Evolutionary conservation across 30 jellyfish, hydroid and myxozoan genomes (phyloP), one percentile per base, ranked within the genome.

Genomic region (Rhopilema esculentum): DNA sequence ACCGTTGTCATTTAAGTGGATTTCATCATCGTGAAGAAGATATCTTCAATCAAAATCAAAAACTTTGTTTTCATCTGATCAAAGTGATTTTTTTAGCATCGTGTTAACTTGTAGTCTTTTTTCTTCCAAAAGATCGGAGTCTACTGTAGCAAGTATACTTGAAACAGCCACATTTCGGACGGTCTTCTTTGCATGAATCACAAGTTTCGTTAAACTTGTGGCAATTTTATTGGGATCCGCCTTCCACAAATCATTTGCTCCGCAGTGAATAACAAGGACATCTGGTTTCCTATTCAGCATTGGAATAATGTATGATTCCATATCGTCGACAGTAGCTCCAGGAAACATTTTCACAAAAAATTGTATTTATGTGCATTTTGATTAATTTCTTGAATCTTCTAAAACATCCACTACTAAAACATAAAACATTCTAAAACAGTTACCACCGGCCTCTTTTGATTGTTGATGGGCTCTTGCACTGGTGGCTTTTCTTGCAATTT

Each of bases 201-300:
- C n/a, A n/a, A n/a, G n/a, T n/a, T n/a, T n/a, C n/a, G n/a, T n/a
- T n/a, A n/a, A n/a, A n/a, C n/a, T n/a, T n/a, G n/a, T n/a, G n/a
- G 81, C 90, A 8, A 69, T 63, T 63, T 30, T 27, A 26, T 80
- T 81, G 17, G 81, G 90, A 72, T 49, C 30, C 19, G 53, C 88
- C 27, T 22, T 28, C 63, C 77, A 21, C 62, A 77, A 77, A 33
- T 77, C 31, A 27, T 77, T 75, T 50, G 61, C 62, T 24, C 77
- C 88, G 32, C 88, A 77, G 18, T 20, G 65, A 16, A 53, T 21
- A 16, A 77, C 31, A 6, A 52, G 18, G 18, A n/a, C 88, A 77
- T 53, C 77, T 33, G 88, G 88, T n/a, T 77, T 27, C 18, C 31
- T 57, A 21, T 77, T 67, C 33, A 77, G 18, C 51, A 64, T 26